Percentiles rank a stretch among this genome's conserved stretches.
Conservation (phyloP, 2,888 invertebrate species). For the Chaitophorus viminalis region DNA sequence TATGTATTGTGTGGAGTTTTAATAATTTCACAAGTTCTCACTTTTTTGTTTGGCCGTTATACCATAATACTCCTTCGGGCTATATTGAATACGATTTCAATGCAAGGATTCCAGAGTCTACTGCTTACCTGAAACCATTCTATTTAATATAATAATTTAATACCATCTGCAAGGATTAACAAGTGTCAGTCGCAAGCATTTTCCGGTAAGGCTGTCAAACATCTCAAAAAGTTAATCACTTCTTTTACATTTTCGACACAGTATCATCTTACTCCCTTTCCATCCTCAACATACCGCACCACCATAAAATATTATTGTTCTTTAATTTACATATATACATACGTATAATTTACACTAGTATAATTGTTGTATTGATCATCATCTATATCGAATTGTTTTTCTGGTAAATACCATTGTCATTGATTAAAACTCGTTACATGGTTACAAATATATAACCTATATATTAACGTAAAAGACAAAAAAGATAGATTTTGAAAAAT, state of each 20-base stretch:
- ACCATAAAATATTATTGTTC: neutral
- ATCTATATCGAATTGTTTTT: neutral
- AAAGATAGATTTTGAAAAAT: neutral
- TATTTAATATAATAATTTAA: constrained; percentile 17
- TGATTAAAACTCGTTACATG: neutral
- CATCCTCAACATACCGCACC: neutral
- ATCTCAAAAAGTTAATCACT: constrained; percentile 21
- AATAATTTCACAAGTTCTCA: neutral
- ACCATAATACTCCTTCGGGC: neutral
- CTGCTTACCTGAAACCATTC: constrained; percentile 3
- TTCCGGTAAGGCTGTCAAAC: neutral
- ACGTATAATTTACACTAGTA: neutral
- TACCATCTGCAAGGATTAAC: neutral
- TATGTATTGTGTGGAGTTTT: no score
- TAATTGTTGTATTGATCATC: neutral
- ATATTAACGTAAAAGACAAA: neutral
- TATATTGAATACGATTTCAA: constrained; percentile 8
- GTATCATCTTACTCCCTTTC: neutral
- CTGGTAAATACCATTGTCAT: neutral
- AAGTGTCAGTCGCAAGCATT: constrained; percentile 26
- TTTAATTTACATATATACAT: neutral
- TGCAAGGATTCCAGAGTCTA: neutral
- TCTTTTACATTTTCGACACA: constrained; percentile 21
- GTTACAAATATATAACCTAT: neutral
- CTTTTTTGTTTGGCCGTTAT: neutral